Percentiles rank a stretch among this genome's conserved stretches.
phyloP scores from a whole-genome alignment of 2,888 invertebrate genomes.

The Allophyes oxyacanthae region DNA sequence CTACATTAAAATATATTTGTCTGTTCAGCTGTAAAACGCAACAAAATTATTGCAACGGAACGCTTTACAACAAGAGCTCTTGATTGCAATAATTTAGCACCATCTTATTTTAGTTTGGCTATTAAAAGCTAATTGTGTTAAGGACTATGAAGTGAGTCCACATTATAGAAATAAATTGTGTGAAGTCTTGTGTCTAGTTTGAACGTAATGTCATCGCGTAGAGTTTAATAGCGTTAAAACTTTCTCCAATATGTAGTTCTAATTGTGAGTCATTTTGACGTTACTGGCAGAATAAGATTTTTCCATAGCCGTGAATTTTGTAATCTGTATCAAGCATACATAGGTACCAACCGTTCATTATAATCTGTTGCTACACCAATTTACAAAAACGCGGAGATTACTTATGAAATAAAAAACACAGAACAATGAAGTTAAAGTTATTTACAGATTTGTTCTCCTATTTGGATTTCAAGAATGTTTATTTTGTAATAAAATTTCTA shows the following conservation, averaged over 20 bases:
- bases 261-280: conserved; percentile 8
- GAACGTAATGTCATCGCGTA: conserved; percentile 26
- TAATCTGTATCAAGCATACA: neutral
- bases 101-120: conserved; percentile 78
- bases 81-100: conserved; percentile 79
- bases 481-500: conserved; percentile 46
- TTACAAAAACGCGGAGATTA: neutral
- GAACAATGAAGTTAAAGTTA: conserved; percentile 3
- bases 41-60: conserved; percentile 61
- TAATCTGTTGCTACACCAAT: neutral
- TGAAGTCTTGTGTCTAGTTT: conserved; percentile 27
- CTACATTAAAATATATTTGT: conserved; percentile 56
- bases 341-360: neutral
- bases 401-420: neutral
- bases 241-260: conserved; percentile 10
- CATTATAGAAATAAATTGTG: conserved; percentile 50
- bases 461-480: conserved; percentile 47
- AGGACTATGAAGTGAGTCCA: conserved; percentile 66
- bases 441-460: conserved; percentile 23
- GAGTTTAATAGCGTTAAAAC: conserved; percentile 22
- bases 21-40: conserved; percentile 55
- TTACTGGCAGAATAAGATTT: conserved; percentile 3
- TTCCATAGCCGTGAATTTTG: neutral
- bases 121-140: conserved; percentile 81
- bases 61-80: conserved; percentile 63